Evolutionary conservation across 2,113 vertebrate genomes (phyloP), one percentile per base, ranked within the genome.

Genomic region (Tachycineta bicolor): DNA sequence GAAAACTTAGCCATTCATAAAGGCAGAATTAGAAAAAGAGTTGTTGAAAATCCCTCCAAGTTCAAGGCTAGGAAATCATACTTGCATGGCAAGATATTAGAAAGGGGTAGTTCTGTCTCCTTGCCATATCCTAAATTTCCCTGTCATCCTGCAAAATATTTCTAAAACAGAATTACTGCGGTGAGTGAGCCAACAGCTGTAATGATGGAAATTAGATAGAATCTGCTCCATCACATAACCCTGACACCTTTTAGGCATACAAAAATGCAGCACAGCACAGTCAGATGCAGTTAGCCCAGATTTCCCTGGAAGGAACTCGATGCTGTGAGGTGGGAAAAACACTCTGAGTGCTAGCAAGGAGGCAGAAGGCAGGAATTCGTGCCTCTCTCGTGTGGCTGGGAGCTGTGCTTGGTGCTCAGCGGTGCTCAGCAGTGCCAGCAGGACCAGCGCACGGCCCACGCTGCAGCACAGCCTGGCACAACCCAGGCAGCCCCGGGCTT

Each of bases 401-500:
- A 52, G 28, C 46, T 44, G 4, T 8, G 7, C 37, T 49, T 31
- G 76, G 46, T 37, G 49, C 34, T 41, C 58, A 52, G 24, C 26
- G 76, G 46, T 37, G 49, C 34, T 41, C 58, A 52, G 24, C 26
- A 47, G 26, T 4, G 31, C 10, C 37, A 41, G 24, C 6, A 1
- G 15, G 25, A 62, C 15, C 43, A 8, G 21, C 11, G 6, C 75
- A 70, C 1, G 0, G 44, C 49, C n/a, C 50, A 39, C 0, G 0
- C 33, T 29, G 26, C 46, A 62, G 34, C 37, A 20, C 3, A 11
- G 55, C 37, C 37, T 62, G 64, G 9, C 43, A 60, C 44, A 14
- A 12, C 13, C 12, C 21, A 60, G 19, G 46, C 70, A 83, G 18
- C 31, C 33, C 37, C 3, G 8, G 31, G 9, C 21, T 46, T 41